Base-by-base conservation (phyloP, 1,140 invertebrate genomes). In the Temnothorax nylanderi region DNA sequence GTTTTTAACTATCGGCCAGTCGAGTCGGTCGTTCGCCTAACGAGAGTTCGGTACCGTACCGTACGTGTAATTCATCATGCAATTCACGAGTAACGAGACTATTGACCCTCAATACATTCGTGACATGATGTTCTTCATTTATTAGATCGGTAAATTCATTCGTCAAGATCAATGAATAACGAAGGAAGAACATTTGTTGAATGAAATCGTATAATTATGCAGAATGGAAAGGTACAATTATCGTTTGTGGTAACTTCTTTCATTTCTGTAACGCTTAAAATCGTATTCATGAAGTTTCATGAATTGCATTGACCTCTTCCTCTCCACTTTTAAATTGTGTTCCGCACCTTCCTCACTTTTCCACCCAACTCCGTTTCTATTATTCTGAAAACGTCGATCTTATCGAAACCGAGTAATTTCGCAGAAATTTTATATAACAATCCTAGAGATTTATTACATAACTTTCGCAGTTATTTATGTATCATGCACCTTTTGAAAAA, bases 281-380 rank as follows among this genome's bases (percentile, higher is more conserved):
- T 84, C 34, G 72, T 84, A 84, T 84, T 84, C 80, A 84, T 84
- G 26, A 84, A 84, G 54, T 84, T 84, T 75, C 32, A 75, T 75
- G 69, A 84, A 84, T 84, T 21, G 32, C 54, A 84, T 74, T 84
- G 80, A 84, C 80, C 80, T 84, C 54, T 76, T 18, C 64, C 65
- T 81, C 26, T 78, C 13, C 26, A 75, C 69, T 84, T 84, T 84
- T 75, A 75, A 84, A 84, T 84, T 81, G 49, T 75, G 54, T 74
- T 13, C 67, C 21, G 18, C 3, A 47, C 51, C n/a, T 58, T 26
- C 16, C 41, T 47, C 8, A 26, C 13, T 49, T 71, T 67, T 56
- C 32, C 32, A 54, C 11, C 26, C 34, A 16, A 26, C 21, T 49
- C 13, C 62, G 6, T 47, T 81, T 56, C 64, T 58, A 72, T 82